These are phyloP conservation scores for Metallyticus violacea DNA, from an alignment of 2,888 invertebrate genomes.

Conservation along the genomic window DNA sequence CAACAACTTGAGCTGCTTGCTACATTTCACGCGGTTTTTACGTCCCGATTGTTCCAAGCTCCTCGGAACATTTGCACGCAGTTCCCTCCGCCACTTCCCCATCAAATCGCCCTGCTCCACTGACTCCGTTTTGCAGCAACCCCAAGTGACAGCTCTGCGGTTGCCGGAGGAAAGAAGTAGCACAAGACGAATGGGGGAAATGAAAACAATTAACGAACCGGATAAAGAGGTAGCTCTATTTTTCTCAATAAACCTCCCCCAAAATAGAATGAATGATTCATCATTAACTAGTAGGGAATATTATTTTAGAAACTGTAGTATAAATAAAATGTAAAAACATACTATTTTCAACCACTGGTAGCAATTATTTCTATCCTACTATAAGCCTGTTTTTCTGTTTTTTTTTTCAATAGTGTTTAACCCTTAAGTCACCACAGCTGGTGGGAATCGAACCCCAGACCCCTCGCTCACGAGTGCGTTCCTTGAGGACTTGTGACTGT, in stretches of 20 bases:
- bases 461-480: too few species aligned
- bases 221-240: not conserved
- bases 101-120: not conserved
- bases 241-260: not conserved
- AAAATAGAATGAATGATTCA: too few species aligned
- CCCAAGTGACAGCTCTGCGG: not conserved
- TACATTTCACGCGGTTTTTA: conserved; percentile 24
- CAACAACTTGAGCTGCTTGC: conserved; percentile 4
- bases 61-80: conserved; percentile 23
- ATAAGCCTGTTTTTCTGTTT: too few species aligned
- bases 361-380: too few species aligned
- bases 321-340: too few species aligned
- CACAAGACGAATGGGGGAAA: not conserved
- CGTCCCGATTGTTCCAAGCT: conserved; percentile 20
- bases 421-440: too few species aligned
- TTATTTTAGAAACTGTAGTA: too few species aligned
- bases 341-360: too few species aligned
- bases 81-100: not conserved
- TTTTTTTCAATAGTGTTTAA: too few species aligned
- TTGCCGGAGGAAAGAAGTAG: not conserved
- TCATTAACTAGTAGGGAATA: too few species aligned
- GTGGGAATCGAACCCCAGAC: too few species aligned
- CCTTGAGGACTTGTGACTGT: too few species aligned
- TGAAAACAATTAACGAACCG: not conserved
- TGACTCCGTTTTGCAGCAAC: not conserved